These are phyloP conservation scores for Sterna hirundo DNA, from an alignment of 2,113 vertebrate species.

Conservation along the genomic window DNA sequence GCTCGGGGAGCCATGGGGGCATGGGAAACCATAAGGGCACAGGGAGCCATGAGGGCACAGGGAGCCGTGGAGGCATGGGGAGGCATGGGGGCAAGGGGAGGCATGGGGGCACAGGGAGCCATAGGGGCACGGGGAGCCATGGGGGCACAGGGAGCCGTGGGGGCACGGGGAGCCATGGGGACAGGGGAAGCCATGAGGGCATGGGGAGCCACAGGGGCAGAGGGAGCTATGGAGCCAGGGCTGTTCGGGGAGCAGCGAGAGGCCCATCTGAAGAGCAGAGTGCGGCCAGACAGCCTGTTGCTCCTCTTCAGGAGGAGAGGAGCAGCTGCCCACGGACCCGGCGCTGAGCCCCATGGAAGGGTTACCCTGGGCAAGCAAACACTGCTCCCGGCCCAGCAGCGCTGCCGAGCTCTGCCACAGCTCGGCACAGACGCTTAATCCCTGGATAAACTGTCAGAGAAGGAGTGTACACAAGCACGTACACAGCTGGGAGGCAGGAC, in stretches of 20 bases:
- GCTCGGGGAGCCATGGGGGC: no score
- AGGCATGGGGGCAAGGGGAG: no score
- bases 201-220: no score
- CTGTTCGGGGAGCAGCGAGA: fast-evolving
- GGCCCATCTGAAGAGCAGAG: fast-evolving
- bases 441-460: background rate
- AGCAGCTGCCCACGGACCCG: fast-evolving
- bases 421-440: background rate
- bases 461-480: fast-evolving
- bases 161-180: background rate
- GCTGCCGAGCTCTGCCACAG: background rate
- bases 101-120: background rate
- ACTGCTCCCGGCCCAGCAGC: background rate
- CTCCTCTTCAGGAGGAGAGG: background rate
- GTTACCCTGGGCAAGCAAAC: no score
- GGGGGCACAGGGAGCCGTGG: no score
- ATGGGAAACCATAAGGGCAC: no score
- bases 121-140: background rate
- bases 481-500: background rate
- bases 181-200: background rate
- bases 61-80: background rate
- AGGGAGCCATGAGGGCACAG: background rate
- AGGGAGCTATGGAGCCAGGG: background rate
- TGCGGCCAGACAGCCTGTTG: background rate
- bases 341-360: background rate